Conservation (phyloP, 2,113 vertebrate genomes). For the Colistium nudipinnis region DNA sequence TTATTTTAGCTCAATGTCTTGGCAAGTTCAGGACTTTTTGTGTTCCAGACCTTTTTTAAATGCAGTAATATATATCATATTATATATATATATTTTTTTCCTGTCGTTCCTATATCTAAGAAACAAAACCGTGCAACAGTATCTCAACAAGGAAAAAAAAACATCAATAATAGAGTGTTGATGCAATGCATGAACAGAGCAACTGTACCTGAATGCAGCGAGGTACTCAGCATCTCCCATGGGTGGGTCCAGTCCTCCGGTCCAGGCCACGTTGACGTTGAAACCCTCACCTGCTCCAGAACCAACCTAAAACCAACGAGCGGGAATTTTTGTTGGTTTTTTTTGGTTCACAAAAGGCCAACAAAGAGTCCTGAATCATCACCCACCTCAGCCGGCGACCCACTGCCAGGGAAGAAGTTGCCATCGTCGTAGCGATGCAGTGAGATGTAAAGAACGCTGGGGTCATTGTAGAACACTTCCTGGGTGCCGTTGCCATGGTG, state of each 20-base stretch:
- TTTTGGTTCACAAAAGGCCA: neutral
- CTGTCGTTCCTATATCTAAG: no score
- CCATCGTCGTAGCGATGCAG: conserved; percentile 91
- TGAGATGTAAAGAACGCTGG: conserved; percentile 91
- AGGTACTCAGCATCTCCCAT: conserved; percentile 97
- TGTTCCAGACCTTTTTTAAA: no score
- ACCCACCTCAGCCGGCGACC: conserved; percentile 88
- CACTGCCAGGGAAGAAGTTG: conserved; percentile 94
- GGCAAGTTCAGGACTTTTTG: neutral
- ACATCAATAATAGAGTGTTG: neutral
- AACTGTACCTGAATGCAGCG: conserved; percentile 90
- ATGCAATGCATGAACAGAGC: neutral
- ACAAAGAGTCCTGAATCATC: neutral
- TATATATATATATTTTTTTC: no score
- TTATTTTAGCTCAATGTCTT: neutral
- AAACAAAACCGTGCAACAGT: no score
- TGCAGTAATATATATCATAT: no score
- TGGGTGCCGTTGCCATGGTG: conserved; percentile 95
- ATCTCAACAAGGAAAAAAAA: no score
- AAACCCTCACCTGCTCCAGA: conserved; percentile 90
- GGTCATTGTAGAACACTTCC: conserved; percentile 91
- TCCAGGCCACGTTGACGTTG: conserved; percentile 93
- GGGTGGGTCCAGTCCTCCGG: conserved; percentile 92
- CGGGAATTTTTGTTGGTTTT: neutral
- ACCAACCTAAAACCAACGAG: conserved; percentile 84